Percentiles rank a stretch among this genome's conserved stretches.
These are phyloP conservation scores for Lamprologus lemairii DNA, from an alignment of 2,113 vertebrate species.

Conservation along the genomic window DNA sequence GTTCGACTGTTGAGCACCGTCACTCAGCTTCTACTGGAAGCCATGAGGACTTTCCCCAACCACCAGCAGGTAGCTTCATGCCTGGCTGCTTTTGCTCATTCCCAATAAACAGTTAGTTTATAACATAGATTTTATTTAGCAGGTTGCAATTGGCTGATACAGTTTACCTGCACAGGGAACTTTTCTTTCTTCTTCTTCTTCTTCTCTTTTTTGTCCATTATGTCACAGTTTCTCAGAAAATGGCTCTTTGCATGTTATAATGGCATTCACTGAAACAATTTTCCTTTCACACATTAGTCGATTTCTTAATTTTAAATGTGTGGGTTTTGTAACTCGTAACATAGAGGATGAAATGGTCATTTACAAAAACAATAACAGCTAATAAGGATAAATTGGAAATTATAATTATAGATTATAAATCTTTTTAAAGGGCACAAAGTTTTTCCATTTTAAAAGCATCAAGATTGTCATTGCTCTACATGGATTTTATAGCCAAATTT, in stretches of 20 bases:
- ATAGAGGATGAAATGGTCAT: neutral
- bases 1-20: slow-evolving; percentile 86
- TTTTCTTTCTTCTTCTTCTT: neutral
- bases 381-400: neutral
- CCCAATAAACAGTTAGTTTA: neutral
- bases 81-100: neutral
- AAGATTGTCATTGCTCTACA: neutral
- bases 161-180: neutral
- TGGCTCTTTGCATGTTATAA: neutral
- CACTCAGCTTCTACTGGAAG: slow-evolving; percentile 90
- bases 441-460: neutral
- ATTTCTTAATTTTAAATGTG: neutral
- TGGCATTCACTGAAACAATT: neutral
- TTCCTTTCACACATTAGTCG: neutral
- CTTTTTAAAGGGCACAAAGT: neutral
- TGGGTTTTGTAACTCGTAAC: neutral
- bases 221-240: neutral
- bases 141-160: neutral
- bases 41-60: slow-evolving; percentile 98
- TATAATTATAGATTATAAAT: neutral
- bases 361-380: neutral
- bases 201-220: neutral
- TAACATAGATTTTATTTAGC: neutral
- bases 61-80: slow-evolving; percentile 79
- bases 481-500: neutral